Evolutionary conservation across 1,140 invertebrate species (phyloP), one percentile per base, ranked within the genome.

Genomic region (Probaryconus sp.): DNA sequence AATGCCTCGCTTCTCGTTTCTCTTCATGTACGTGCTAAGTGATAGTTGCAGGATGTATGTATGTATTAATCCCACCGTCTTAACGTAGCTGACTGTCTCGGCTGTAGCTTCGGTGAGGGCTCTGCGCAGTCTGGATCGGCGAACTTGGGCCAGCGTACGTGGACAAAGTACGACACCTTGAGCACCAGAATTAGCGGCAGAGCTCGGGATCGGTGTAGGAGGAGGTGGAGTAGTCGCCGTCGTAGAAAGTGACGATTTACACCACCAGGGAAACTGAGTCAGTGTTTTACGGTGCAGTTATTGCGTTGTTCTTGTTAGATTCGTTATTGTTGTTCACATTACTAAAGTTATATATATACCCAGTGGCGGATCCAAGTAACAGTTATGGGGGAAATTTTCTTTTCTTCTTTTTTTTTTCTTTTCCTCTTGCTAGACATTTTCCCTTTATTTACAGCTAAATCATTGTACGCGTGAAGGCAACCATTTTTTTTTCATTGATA

Each of bases 91-190:
- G 88, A 95, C 92, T 82, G 93, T 94, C 89, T 95, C 94, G 88
- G 93, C 92, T 80, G 94, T 94, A 81, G 94, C 94, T 88, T 95
- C 94, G 85, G 94, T 95, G 89, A 94, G 93, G 79, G 94, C 94
- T 82, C 94, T 91, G 85, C 94, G 91, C 85, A 95, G 91, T 82
- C 92, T 91, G 81, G 93, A 91, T 78, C 94, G 91, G 81, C 94
- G 91, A 81, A 92, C 92, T 90, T 95, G 94, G 87, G 94, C 92
- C 91, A 95, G 91, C 81, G 94, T 95, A 89, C 93, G 92, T 83
- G 94, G 94, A 89, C 93, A 94, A 89, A 95, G 93, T 86, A 95
- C 92, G 88, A 95, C 91, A 79, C 93, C 93, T 92, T 94, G 92
- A 76, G 87, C 82, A 63, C 85, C 81, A 58, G 77, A 70, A 79